phyloP scores from a whole-genome alignment of 2,113 vertebrate species.

The Haemorhous mexicanus region DNA sequence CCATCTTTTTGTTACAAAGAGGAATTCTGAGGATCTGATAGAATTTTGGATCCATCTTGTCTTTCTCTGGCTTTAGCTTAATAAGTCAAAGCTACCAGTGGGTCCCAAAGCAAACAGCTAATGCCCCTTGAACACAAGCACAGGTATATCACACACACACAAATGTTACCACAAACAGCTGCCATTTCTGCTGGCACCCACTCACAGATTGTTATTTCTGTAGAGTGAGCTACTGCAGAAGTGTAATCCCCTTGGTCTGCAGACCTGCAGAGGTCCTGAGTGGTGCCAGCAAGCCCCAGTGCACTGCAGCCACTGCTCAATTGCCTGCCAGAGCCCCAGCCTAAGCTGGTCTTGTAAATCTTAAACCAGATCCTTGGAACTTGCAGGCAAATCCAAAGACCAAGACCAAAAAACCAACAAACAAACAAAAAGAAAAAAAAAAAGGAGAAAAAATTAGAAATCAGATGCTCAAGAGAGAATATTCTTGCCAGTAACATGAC shows the following conservation, averaged over 20 bases:
- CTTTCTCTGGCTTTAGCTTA: not conserved
- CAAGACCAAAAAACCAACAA: not conserved
- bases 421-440: not conserved
- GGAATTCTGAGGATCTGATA: not conserved
- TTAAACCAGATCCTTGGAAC: slow-evolving; percentile 29
- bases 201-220: slow-evolving; percentile 43
- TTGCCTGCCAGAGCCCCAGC: slow-evolving; percentile 51
- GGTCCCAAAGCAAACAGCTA: not conserved
- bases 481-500: slow-evolving; percentile 51
- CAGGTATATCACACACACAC: not conserved
- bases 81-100: not conserved
- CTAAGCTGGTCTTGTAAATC: slow-evolving; percentile 46
- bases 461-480: slow-evolving; percentile 49
- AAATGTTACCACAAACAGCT: not conserved
- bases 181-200: not conserved
- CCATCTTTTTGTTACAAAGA: not conserved
- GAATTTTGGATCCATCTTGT: not conserved
- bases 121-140: not conserved
- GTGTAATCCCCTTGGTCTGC: slow-evolving; percentile 13
- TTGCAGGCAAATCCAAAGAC: not conserved
- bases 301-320: slow-evolving; percentile 12
- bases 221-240: not conserved
- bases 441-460: not conserved
- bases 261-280: slow-evolving; percentile 58
- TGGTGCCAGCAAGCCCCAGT: slow-evolving; percentile 59